Base-by-base conservation (phyloP, 2,888 invertebrate species). In the Cyclophora albipunctata region DNA sequence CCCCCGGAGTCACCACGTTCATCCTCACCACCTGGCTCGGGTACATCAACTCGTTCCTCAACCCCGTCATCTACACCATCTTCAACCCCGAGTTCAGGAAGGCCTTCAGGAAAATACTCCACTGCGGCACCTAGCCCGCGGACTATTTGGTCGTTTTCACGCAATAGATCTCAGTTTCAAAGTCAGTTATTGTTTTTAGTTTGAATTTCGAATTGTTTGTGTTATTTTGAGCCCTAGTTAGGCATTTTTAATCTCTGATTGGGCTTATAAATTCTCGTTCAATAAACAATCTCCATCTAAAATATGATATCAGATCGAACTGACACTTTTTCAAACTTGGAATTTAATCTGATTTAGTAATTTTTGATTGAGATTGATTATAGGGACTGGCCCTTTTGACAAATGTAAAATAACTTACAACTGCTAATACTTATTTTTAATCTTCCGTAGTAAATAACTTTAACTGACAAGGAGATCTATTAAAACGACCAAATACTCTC, bases 41-140 rank as follows among this genome's bases (percentile, higher is more conserved):
- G 47, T 99, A 99, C 88, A 97, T 99, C 91, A 99, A 97, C 86
- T 95, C 95, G 69, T 96, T 96, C 77, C 94, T 96, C 55, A 96
- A 96, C 86, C 97, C 97, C 5, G 94, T 97, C 63, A 97, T 97
- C 72, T 97, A 98, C 81, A 97, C 97, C 54, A 97, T 96, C 74
- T 96, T 97, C 86, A 98, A 98, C 89, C 96, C 97, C 1, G 99
- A 99, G 81, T 99, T 99, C 89, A 91, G 99, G 61, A 98, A 98
- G 90, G 99, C 99, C 49, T 99, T 99, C 89, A 95, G 97, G 75
- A 97, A 96, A 83, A 92, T 98, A 62, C 93, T 98, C 87, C 91
- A 91, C 55, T 90, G 94, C 67, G 92, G 91, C 55, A 83, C 88
- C 77, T 88, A 89, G 86, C 85, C 82, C 69, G 72, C 71, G 64